Percentiles rank a stretch among this genome's conserved stretches.
Evolutionary conservation across 2,113 vertebrate genomes (phyloP).

Genomic region (Petaurus breviceps): DNA sequence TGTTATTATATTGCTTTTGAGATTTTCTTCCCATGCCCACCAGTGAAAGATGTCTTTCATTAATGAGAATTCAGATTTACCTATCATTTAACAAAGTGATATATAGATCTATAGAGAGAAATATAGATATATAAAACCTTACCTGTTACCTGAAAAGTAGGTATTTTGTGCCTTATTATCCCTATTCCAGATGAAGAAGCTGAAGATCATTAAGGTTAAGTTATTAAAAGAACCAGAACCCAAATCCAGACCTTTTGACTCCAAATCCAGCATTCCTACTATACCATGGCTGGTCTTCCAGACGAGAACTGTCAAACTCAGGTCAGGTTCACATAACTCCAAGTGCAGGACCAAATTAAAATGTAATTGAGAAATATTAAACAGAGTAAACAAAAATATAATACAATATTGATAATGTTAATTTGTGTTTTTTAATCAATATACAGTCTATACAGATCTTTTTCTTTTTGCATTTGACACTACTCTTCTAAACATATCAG

Average conservation of each 20-base stretch:
- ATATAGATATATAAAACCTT: neutral
- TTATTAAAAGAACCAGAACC: neutral
- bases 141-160: constrained; percentile 27
- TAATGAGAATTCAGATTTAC: neutral
- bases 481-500: neutral
- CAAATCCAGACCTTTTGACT: neutral
- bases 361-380: neutral
- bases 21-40: neutral
- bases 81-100: neutral
- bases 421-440: neutral
- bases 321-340: neutral
- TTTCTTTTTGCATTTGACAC: neutral
- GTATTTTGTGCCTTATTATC: neutral
- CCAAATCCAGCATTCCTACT: neutral
- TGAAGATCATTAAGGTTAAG: neutral
- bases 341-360: neutral
- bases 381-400: neutral
- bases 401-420: neutral
- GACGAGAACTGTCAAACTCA: neutral
- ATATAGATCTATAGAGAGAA: neutral
- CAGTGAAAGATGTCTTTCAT: neutral
- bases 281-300: neutral
- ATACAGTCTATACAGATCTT: neutral
- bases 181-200: constrained; percentile 31
- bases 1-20: constrained; percentile 1